A percentile compares a stretch with the other conserved stretches of the same genome.
phyloP scores from a whole-genome alignment of 1,140 invertebrate species.

The Centruroides sculpturatus region DNA sequence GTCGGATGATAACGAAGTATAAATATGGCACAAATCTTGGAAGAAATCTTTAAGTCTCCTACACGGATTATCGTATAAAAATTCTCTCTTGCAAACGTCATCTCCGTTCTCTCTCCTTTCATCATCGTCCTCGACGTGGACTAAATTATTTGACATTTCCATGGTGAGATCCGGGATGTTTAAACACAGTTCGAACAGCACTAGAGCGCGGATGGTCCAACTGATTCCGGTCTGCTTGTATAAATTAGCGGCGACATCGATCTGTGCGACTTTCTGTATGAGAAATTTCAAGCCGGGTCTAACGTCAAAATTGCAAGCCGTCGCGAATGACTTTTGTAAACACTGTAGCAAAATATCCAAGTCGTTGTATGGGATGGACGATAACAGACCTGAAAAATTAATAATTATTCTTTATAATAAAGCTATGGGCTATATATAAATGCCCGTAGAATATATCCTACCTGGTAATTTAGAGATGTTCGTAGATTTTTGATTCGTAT shows the following conservation, averaged over 20 bases:
- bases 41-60: slow-evolving; percentile 29
- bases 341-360: slow-evolving; percentile 55
- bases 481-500: too few species aligned
- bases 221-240: slow-evolving; percentile 84
- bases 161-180: background rate
- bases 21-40: slow-evolving; percentile 43
- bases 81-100: background rate
- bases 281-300: slow-evolving; percentile 83
- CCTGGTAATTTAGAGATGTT: too few species aligned
- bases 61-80: background rate
- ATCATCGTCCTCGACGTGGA: too few species aligned
- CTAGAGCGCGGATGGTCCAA: slow-evolving; percentile 76
- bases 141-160: background rate
- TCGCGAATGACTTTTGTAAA: slow-evolving; percentile 59
- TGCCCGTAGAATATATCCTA: too few species aligned
- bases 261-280: slow-evolving; percentile 77
- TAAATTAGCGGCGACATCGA: slow-evolving; percentile 74
- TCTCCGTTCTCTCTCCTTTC: background rate
- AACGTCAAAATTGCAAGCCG: slow-evolving; percentile 69
- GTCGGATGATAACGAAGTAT: slow-evolving; percentile 44
- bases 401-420: background rate
- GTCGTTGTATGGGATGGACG: slow-evolving; percentile 33
- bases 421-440: too few species aligned
- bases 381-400: slow-evolving; percentile 32
- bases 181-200: slow-evolving; percentile 58